A percentile compares a stretch with the other conserved stretches of the same genome.
phyloP scores from a whole-genome alignment of 1,140 invertebrate genomes.

The Neodiprion virginianus region DNA sequence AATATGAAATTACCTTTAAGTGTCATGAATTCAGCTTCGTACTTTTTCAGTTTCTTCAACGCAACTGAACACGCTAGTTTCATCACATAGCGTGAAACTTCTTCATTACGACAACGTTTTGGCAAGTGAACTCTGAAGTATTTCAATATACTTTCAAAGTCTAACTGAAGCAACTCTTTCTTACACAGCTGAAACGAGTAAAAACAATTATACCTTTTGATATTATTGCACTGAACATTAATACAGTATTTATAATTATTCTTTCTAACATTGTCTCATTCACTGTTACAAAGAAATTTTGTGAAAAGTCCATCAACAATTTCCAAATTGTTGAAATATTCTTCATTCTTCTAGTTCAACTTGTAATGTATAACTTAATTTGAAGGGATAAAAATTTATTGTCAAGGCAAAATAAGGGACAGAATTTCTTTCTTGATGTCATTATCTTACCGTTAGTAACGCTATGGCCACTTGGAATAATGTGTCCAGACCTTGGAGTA shows the following conservation, averaged over 20 bases:
- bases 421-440: not conserved
- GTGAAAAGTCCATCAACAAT: not conserved
- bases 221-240: not conserved
- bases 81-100: constrained; percentile 87
- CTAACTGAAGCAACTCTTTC: constrained; percentile 91
- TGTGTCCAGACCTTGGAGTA: constrained; percentile 92
- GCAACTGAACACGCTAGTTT: constrained; percentile 90
- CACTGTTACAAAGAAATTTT: constrained; percentile 10
- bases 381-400: too few species aligned
- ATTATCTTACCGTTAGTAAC: constrained; percentile 79
- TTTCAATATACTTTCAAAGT: constrained; percentile 95
- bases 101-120: constrained; percentile 93
- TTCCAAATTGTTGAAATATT: constrained; percentile 16
- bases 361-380: too few species aligned
- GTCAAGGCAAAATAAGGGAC: too few species aligned
- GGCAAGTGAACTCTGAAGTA: constrained; percentile 95
- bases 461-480: constrained; percentile 96
- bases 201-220: constrained; percentile 14
- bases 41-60: constrained; percentile 94
- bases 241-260: constrained; percentile 9
- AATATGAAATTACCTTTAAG: constrained; percentile 75
- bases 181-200: constrained; percentile 73
- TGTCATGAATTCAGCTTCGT: constrained; percentile 90
- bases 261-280: constrained; percentile 11
- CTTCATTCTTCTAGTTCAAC: not conserved